These are phyloP conservation scores for Xylota segnis DNA, from an alignment of 2,888 invertebrate species.

Conservation along the genomic window DNA sequence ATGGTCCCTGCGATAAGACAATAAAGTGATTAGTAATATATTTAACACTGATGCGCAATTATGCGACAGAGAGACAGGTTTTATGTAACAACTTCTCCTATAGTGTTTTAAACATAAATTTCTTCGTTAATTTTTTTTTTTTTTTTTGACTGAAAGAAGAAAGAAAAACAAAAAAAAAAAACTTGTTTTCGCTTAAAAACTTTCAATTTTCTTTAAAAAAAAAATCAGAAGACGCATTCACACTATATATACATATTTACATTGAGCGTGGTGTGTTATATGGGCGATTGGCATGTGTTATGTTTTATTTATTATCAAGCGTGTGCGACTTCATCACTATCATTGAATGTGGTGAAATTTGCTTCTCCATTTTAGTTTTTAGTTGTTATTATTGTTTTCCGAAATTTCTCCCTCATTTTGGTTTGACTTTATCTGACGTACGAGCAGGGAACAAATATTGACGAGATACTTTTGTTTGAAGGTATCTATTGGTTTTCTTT, in stretches of 20 bases:
- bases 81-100: slow-evolving; percentile 9
- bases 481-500: background rate
- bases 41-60: background rate
- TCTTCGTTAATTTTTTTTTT: background rate
- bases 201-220: slow-evolving; percentile 52
- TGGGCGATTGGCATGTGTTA: slow-evolving; percentile 41
- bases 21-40: slow-evolving; percentile 5
- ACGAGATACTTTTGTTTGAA: slow-evolving; percentile 10
- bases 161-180: slow-evolving; percentile 19
- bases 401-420: slow-evolving; percentile 39
- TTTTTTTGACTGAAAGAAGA: background rate
- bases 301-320: slow-evolving; percentile 58
- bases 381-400: slow-evolving; percentile 29
- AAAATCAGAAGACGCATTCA: slow-evolving; percentile 9
- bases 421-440: slow-evolving; percentile 25
- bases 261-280: slow-evolving; percentile 18
- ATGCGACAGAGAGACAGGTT: slow-evolving; percentile 1
- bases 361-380: slow-evolving; percentile 13
- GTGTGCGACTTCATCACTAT: slow-evolving; percentile 30
- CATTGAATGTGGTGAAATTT: slow-evolving; percentile 55
- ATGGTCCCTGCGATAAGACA: slow-evolving; percentile 2
- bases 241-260: slow-evolving; percentile 4
- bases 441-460: slow-evolving; percentile 19
- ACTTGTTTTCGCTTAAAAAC: slow-evolving; percentile 42
- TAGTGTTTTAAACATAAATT: slow-evolving; percentile 11